These are phyloP conservation scores for Leuciscus waleckii DNA, from an alignment of 2,797 vertebrate species.

Conservation along the genomic window DNA sequence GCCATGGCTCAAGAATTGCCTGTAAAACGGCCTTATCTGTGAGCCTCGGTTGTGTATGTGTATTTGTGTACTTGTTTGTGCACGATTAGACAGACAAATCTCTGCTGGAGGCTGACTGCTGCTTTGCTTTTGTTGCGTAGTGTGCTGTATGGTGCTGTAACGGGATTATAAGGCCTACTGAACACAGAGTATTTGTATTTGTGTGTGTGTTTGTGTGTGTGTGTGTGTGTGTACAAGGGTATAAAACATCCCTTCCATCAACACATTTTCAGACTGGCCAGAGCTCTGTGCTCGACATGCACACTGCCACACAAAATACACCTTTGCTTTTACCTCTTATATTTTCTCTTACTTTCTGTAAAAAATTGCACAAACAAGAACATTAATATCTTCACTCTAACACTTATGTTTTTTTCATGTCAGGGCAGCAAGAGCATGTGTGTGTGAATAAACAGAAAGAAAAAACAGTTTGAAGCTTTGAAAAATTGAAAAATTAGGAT, in stretches of 20 bases:
- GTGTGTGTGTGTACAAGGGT: constrained; percentile 12
- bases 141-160: constrained; percentile 69
- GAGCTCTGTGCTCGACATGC: background rate
- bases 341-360: background rate
- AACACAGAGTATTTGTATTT: constrained; percentile 39
- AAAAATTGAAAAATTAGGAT: background rate
- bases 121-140: constrained; percentile 60
- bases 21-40: constrained; percentile 38
- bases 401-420: constrained; percentile 18
- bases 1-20: constrained; percentile 9
- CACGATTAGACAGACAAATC: constrained; percentile 64
- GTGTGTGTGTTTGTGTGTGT: constrained; percentile 7
- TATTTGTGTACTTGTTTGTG: constrained; percentile 48
- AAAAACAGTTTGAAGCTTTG: background rate
- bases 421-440: constrained; percentile 4
- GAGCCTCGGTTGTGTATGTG: constrained; percentile 40
- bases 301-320: background rate
- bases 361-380: background rate
- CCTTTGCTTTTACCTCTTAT: background rate
- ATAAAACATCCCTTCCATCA: background rate
- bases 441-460: constrained; percentile 1
- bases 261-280: background rate
- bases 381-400: background rate
- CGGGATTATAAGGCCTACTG: constrained; percentile 70
- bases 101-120: constrained; percentile 67